Evolutionary conservation across 1,140 invertebrate species (phyloP).

Genomic region (Antheraea mylitta): DNA sequence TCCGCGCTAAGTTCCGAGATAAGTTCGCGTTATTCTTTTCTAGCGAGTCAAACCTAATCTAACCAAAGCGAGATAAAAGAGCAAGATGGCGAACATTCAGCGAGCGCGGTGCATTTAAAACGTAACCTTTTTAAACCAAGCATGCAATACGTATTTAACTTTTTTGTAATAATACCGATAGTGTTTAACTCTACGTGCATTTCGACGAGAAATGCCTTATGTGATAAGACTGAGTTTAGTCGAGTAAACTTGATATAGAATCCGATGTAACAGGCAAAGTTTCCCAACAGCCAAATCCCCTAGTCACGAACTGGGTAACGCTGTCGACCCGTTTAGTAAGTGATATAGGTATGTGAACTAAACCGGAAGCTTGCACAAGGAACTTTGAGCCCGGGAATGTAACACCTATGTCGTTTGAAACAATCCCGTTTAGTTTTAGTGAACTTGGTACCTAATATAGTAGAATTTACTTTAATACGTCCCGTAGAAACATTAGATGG

Average conservation of each 20-base stretch:
- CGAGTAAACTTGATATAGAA: background rate
- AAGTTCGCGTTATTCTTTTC: no score
- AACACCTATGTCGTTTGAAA: conserved; percentile 13
- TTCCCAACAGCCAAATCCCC: background rate
- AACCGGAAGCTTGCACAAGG: background rate
- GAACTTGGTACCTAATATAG: background rate
- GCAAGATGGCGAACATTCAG: no score
- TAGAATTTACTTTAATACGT: background rate
- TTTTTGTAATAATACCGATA: no score
- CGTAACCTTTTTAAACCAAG: no score
- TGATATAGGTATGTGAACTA: conserved; percentile 1
- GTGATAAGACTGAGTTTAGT: background rate
- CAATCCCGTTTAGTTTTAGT: conserved; percentile 10
- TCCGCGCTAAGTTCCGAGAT: no score
- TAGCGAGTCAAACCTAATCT: no score
- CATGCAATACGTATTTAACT: no score
- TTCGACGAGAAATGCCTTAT: background rate
- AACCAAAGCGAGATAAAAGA: no score
- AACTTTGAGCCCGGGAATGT: conserved; percentile 6
- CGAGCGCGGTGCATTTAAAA: no score
- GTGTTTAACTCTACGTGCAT: no score
- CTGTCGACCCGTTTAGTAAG: background rate
- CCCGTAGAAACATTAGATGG: background rate
- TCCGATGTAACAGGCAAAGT: background rate
- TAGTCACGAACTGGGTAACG: background rate